phyloP scores from a whole-genome alignment of 2,113 vertebrate species.

The Daubentonia madagascariensis region DNA sequence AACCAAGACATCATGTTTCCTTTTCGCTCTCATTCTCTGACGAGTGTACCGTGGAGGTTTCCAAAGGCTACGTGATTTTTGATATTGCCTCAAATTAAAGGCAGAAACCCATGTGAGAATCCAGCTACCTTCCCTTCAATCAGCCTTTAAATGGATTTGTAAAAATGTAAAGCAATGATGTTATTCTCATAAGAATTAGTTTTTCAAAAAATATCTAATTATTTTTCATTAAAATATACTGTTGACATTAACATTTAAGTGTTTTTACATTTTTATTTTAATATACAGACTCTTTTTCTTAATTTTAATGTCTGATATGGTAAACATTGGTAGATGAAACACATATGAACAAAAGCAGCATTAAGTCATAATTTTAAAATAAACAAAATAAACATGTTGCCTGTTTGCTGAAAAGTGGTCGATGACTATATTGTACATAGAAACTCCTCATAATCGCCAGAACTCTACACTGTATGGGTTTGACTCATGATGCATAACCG shows the following conservation, averaged over 20 bases:
- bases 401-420: background rate
- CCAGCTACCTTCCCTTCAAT: background rate
- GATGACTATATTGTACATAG: background rate
- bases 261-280: background rate
- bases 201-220: background rate
- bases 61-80: background rate
- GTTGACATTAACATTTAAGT: background rate
- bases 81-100: background rate
- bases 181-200: background rate
- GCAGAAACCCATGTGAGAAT: background rate
- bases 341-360: background rate
- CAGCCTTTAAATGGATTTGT: background rate
- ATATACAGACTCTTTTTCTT: background rate
- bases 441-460: background rate
- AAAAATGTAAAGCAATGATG: background rate
- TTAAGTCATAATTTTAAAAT: background rate
- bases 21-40: background rate
- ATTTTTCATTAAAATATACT: background rate
- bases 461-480: too few species aligned
- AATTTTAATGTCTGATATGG: background rate
- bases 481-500: rapidly evolving
- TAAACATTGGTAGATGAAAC: background rate
- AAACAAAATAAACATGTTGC: background rate
- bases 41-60: background rate
- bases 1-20: background rate